Evolutionary conservation across 2,113 vertebrate genomes (phyloP).

Genomic region (Haemorhous mexicanus): DNA sequence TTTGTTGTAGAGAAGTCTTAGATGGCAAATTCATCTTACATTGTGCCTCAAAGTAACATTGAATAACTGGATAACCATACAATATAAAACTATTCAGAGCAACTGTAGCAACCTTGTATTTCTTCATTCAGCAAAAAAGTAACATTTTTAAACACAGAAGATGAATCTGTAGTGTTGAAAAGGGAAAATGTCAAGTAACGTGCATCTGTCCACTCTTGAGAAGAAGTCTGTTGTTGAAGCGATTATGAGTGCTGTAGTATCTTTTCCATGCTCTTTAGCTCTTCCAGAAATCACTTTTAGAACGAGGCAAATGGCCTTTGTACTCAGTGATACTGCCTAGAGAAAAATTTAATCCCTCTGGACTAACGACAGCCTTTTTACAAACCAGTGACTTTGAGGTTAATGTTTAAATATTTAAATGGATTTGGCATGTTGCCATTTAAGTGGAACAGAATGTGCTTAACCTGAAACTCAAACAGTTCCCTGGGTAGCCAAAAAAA

Average conservation of each 20-base stretch:
- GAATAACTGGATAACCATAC: neutral
- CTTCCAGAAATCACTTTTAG: neutral
- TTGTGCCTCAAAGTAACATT: neutral
- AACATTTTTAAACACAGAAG: neutral
- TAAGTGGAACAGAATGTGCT: conserved; percentile 32
- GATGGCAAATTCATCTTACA: neutral
- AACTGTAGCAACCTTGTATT: neutral
- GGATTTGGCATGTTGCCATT: conserved; percentile 29
- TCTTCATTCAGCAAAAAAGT: neutral
- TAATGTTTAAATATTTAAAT: conserved; percentile 65
- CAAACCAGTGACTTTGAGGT: conserved; percentile 30
- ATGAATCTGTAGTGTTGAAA: neutral
- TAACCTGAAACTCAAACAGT: conserved; percentile 47
- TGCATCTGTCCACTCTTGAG: fast-evolving
- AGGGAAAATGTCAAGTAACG: neutral
- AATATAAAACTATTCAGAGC: neutral
- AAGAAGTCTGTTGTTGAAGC: neutral
- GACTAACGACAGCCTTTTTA: neutral
- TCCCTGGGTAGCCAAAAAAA: neutral
- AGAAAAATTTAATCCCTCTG: neutral
- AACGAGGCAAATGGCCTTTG: conserved; percentile 29
- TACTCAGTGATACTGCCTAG: neutral
- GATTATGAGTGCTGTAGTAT: neutral
- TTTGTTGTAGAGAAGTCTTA: neutral
- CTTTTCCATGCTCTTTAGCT: neutral